A percentile compares a stretch with the other conserved stretches of the same genome.
Evolutionary conservation across 2,797 vertebrate genomes (phyloP).

Genomic region (Xenopus petersii): DNA sequence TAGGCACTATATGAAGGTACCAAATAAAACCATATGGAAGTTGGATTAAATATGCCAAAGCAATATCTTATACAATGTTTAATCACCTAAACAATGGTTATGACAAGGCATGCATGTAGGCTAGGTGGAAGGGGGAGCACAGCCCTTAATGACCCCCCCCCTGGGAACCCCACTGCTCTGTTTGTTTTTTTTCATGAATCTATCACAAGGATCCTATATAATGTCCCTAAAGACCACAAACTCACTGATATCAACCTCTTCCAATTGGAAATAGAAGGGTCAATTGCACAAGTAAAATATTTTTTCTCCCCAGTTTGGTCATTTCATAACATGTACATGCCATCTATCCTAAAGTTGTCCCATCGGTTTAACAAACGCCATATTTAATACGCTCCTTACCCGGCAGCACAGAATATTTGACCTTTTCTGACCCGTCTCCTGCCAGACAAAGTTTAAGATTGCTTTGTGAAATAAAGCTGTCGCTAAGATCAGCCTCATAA

Average conservation of each 20-base stretch:
- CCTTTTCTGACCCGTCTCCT: constrained; percentile 82
- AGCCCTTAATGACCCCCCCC: no score
- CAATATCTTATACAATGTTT: no score
- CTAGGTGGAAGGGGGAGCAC: no score
- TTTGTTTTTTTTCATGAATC: no score
- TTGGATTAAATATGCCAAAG: no score
- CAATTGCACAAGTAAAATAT: constrained; percentile 3
- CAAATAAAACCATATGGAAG: no score
- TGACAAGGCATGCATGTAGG: no score
- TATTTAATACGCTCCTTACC: constrained; percentile 82
- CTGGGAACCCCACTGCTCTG: no score
- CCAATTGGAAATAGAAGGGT: neutral
- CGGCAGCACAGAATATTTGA: constrained; percentile 80
- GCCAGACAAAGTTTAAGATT: constrained; percentile 94
- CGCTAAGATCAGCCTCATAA: constrained; percentile 95
- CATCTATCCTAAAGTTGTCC: constrained; percentile 68
- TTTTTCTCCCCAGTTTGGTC: neutral
- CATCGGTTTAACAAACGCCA: constrained; percentile 67
- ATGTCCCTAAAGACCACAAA: neutral
- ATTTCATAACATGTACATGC: constrained; percentile 22
- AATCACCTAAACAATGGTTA: no score
- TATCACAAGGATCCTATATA: no score
- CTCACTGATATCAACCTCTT: neutral
- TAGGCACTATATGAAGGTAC: no score
- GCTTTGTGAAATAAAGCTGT: constrained; percentile 99